phyloP scores from a whole-genome alignment of 2,888 invertebrate genomes.

The Cheiracanthium punctorium region DNA sequence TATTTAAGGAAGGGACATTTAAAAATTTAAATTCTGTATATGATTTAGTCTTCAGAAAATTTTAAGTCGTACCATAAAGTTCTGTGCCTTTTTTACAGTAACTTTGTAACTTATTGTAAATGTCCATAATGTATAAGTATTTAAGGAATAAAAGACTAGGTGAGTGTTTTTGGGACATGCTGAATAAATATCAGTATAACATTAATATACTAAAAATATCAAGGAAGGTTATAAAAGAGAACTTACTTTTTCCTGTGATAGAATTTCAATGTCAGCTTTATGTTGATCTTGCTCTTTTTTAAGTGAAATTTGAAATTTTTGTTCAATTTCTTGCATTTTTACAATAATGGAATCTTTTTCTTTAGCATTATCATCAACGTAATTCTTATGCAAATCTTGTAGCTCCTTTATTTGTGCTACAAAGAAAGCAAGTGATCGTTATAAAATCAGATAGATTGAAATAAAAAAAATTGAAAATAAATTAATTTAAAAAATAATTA shows the following conservation, averaged over 20 bases:
- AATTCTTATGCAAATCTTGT: conserved; percentile 76
- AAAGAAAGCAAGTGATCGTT: conserved; percentile 40
- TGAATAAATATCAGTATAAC: no score
- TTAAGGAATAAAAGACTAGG: no score
- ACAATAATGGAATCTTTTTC: conserved; percentile 83
- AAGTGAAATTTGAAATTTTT: conserved; percentile 76
- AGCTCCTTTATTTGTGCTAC: conserved; percentile 76
- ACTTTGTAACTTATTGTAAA: no score
- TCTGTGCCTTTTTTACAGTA: no score
- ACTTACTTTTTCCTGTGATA: conserved; percentile 76
- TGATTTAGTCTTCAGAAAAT: no score
- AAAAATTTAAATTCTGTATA: no score
- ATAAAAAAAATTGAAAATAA: not conserved
- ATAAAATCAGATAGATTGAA: not conserved
- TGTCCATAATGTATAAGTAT: no score
- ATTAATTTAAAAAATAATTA: not conserved
- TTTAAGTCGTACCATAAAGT: no score
- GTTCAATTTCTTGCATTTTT: conserved; percentile 84
- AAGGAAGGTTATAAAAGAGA: no score
- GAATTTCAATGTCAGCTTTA: conserved; percentile 77
- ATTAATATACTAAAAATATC: no score
- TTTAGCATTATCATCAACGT: conserved; percentile 75
- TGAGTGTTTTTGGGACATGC: no score
- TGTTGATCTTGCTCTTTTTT: conserved; percentile 77
- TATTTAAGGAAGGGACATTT: no score